These are phyloP conservation scores for Phasianus colchicus DNA, from an alignment of 2,113 vertebrate genomes.

Conservation along the genomic window DNA sequence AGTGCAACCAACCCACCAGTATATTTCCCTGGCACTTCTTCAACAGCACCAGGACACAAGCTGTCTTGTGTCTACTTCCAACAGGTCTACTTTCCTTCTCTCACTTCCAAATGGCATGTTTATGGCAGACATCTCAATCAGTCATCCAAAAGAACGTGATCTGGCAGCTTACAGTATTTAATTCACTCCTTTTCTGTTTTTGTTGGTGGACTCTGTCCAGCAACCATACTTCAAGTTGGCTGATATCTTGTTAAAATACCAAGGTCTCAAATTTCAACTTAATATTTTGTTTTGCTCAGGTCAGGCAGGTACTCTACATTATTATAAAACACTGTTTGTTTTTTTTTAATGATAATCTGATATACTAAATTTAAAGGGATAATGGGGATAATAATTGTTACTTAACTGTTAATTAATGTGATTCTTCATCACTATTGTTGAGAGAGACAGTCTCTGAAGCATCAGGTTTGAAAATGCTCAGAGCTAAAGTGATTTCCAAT, in stretches of 20 bases:
- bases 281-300: not conserved
- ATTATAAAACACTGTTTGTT: not conserved
- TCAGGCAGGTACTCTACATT: not conserved
- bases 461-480: not conserved
- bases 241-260: not conserved
- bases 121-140: not conserved
- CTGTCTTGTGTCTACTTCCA: not conserved
- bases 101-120: not conserved
- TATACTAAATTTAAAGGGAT: not conserved
- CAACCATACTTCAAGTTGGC: not conserved
- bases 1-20: not conserved
- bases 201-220: not conserved
- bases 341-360: not conserved
- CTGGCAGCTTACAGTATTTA: not conserved
- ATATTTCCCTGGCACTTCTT: not conserved
- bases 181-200: not conserved
- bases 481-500: not conserved
- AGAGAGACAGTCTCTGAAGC: not conserved
- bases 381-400: not conserved
- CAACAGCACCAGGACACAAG: not conserved
- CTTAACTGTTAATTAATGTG: not conserved
- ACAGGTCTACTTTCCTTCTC: not conserved
- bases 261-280: not conserved
- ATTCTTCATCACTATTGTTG: not conserved
- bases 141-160: not conserved